These are phyloP conservation scores for Fulica atra DNA, from an alignment of 2,113 vertebrate genomes.

Conservation along the genomic window DNA sequence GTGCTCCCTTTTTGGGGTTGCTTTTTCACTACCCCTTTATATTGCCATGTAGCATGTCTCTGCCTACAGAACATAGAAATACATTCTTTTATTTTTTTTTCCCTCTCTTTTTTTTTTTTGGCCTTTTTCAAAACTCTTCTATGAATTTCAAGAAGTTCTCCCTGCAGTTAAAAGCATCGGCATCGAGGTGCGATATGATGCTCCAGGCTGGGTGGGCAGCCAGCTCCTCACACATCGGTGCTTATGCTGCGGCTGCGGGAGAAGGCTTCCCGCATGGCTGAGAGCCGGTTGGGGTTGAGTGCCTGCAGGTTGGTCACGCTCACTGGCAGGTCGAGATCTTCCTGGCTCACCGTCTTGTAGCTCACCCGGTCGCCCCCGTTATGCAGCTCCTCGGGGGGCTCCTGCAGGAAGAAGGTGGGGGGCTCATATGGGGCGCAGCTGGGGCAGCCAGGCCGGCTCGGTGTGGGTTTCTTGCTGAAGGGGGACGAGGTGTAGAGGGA, in stretches of 20 bases:
- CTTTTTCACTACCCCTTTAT: background rate
- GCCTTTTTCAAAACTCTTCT: background rate
- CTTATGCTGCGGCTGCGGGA: slow-evolving; percentile 95
- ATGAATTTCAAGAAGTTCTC: background rate
- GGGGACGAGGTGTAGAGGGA: slow-evolving; percentile 85
- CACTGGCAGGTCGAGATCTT: slow-evolving; percentile 84
- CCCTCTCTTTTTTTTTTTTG: too few species aligned
- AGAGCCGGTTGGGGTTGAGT: slow-evolving; percentile 88
- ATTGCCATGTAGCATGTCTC: background rate
- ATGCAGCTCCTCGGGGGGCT: slow-evolving; percentile 83
- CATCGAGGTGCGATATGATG: fast-evolving
- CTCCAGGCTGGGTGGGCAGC: background rate
- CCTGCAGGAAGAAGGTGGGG: slow-evolving; percentile 87
- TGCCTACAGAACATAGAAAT: background rate
- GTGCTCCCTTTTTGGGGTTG: fast-evolving
- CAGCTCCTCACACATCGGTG: slow-evolving; percentile 87
- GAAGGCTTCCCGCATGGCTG: slow-evolving; percentile 95
- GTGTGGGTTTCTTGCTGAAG: slow-evolving; percentile 79
- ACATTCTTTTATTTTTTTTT: background rate
- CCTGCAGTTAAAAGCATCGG: background rate
- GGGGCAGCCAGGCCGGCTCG: slow-evolving; percentile 85
- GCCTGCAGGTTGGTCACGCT: slow-evolving; percentile 84
- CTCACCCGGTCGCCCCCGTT: slow-evolving; percentile 88
- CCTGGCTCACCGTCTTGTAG: slow-evolving; percentile 86
- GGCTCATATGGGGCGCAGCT: slow-evolving; percentile 87